Percentiles rank a stretch among this genome's conserved stretches.
These are phyloP conservation scores for Botia almorhae DNA, from an alignment of 2,797 vertebrate genomes.

Conservation along the genomic window DNA sequence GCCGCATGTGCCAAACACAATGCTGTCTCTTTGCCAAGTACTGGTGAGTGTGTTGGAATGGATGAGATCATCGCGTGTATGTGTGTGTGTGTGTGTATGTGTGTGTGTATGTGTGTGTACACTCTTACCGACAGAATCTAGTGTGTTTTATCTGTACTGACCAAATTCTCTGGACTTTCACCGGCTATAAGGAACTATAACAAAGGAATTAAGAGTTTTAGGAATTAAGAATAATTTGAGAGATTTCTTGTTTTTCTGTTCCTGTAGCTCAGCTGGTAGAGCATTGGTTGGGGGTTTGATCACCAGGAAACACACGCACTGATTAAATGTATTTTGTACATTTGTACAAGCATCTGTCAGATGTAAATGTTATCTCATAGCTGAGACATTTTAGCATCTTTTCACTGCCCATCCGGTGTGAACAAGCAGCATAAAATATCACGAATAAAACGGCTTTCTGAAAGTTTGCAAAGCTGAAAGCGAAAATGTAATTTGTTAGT, in stretches of 20 bases:
- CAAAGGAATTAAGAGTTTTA: not conserved
- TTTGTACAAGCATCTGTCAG: too few species aligned
- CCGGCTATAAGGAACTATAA: not conserved
- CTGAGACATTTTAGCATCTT: not conserved
- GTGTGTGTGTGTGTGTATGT: not conserved
- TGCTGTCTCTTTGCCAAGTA: conserved; percentile 36
- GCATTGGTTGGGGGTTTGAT: too few species aligned
- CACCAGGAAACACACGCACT: too few species aligned
- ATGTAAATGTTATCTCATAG: not conserved
- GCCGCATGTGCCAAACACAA: conserved; percentile 42
- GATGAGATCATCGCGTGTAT: not conserved
- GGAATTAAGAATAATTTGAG: too few species aligned
- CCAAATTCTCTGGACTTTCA: not conserved
- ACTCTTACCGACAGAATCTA: not conserved
- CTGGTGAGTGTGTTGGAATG: not conserved
- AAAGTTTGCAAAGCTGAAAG: not conserved
- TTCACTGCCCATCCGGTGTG: not conserved
- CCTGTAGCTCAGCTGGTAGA: too few species aligned
- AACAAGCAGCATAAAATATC: not conserved
- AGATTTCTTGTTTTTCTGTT: too few species aligned
- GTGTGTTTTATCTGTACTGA: not conserved
- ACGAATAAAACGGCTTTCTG: not conserved
- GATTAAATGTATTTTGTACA: too few species aligned
- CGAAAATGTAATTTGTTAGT: too few species aligned
- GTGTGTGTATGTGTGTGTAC: not conserved